Percentiles rank a stretch among this genome's conserved stretches.
phyloP scores from a whole-genome alignment of 2,113 vertebrate genomes.

The Cochlearius cochlearius region DNA sequence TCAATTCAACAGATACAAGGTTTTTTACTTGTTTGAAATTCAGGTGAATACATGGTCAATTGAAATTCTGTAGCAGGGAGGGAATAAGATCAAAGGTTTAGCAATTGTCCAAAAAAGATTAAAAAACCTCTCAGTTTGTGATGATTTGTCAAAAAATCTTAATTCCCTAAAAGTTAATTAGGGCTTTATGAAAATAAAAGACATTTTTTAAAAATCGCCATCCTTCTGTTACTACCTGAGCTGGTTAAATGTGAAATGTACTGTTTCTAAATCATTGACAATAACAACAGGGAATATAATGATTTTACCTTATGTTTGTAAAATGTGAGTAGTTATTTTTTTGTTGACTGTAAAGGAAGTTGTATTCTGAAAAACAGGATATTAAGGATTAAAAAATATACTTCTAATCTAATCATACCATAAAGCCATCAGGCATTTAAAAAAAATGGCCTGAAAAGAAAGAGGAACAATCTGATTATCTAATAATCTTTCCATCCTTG shows the following conservation, averaged over 20 bases:
- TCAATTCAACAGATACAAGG: background rate
- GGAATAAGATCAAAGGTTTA: background rate
- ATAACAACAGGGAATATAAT: background rate
- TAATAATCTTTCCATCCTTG: background rate
- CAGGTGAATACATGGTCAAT: background rate
- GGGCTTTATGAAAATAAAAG: background rate
- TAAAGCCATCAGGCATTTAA: background rate
- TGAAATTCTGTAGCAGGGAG: background rate
- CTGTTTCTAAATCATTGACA: background rate
- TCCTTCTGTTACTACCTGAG: background rate
- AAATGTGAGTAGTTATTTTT: conserved; percentile 18
- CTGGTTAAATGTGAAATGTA: background rate
- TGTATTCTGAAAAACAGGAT: conserved; percentile 25
- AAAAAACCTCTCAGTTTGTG: background rate
- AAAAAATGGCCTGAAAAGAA: background rate
- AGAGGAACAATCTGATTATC: background rate
- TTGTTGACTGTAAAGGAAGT: conserved; percentile 42
- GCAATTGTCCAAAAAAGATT: background rate
- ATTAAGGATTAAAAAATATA: conserved; percentile 31
- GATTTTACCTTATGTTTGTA: conserved; percentile 21
- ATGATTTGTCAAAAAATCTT: background rate
- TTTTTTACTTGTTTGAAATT: background rate
- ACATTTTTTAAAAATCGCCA: background rate
- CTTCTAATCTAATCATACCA: background rate
- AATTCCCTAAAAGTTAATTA: background rate